These are phyloP conservation scores for Margarornis squamiger DNA, from an alignment of 2,797 vertebrate genomes.

Conservation along the genomic window DNA sequence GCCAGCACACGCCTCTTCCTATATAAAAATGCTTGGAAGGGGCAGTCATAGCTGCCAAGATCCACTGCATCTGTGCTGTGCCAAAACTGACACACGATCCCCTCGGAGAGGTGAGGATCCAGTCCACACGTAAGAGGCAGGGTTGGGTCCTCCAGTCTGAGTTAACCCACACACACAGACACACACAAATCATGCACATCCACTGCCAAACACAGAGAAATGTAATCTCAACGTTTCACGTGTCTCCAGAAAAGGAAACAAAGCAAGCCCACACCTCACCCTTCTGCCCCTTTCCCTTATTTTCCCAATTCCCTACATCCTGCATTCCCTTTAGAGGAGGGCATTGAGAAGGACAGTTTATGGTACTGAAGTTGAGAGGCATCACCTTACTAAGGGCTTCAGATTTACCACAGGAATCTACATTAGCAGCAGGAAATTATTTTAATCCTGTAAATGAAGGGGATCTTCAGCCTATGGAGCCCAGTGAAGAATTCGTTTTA, in stretches of 20 bases:
- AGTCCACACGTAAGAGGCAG: not conserved
- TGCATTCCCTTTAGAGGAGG: not conserved
- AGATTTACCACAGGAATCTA: not conserved
- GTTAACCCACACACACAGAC: not conserved
- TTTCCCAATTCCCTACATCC: not conserved
- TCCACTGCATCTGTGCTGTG: not conserved
- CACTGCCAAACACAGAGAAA: not conserved
- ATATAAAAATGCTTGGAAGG: conserved; percentile 56
- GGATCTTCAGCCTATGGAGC: not conserved
- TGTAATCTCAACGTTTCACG: not conserved
- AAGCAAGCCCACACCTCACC: not conserved
- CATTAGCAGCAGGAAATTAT: not conserved
- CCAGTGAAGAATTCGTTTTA: not conserved
- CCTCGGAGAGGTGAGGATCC: not conserved
- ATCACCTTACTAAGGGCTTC: not conserved
- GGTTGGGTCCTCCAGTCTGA: not conserved
- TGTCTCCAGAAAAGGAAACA: not conserved
- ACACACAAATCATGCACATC: not conserved
- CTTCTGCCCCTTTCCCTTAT: not conserved
- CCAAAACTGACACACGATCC: conserved; percentile 37
- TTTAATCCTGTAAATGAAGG: not conserved
- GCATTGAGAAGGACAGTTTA: not conserved
- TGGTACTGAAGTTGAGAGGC: not conserved
- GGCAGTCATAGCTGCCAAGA: conserved; percentile 36
- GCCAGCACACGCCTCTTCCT: conserved; percentile 51